Evolutionary conservation across 2,113 vertebrate species (phyloP).

Genomic region (Campylorhamphus procurvoides): DNA sequence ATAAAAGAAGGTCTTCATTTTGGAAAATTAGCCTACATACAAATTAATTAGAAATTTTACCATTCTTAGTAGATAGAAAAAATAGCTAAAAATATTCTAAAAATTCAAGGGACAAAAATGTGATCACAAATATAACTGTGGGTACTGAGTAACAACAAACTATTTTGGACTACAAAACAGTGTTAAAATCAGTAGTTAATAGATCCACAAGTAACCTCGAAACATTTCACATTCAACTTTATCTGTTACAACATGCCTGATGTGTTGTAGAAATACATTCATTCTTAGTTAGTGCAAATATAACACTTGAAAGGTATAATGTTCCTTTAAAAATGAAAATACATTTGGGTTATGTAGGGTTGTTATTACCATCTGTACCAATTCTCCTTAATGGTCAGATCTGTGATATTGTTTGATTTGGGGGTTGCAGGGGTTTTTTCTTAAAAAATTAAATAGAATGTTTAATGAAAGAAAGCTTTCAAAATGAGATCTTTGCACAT

Average conservation of each 20-base stretch:
- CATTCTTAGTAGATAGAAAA: neutral
- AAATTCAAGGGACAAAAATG: neutral
- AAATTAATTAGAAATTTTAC: neutral
- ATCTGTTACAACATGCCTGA: neutral
- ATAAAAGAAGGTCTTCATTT: neutral
- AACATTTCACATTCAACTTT: neutral
- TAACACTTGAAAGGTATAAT: neutral
- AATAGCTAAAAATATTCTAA: neutral
- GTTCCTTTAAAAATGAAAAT: neutral
- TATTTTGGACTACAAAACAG: neutral
- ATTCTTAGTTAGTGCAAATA: neutral
- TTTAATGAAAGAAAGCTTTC: neutral
- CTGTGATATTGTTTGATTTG: neutral
- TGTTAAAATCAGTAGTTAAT: neutral
- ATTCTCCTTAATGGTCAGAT: neutral
- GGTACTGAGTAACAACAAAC: neutral
- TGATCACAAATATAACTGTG: neutral
- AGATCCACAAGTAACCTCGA: neutral
- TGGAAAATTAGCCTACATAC: neutral
- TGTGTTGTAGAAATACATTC: neutral
- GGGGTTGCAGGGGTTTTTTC: neutral
- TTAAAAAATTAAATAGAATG: neutral
- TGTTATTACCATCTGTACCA: neutral
- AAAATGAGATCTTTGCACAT: neutral
- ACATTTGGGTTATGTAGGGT: neutral